A percentile compares a stretch with the other conserved stretches of the same genome.
These are phyloP conservation scores for Cromileptes altivelis DNA, from an alignment of 2,113 vertebrate genomes.

Conservation along the genomic window DNA sequence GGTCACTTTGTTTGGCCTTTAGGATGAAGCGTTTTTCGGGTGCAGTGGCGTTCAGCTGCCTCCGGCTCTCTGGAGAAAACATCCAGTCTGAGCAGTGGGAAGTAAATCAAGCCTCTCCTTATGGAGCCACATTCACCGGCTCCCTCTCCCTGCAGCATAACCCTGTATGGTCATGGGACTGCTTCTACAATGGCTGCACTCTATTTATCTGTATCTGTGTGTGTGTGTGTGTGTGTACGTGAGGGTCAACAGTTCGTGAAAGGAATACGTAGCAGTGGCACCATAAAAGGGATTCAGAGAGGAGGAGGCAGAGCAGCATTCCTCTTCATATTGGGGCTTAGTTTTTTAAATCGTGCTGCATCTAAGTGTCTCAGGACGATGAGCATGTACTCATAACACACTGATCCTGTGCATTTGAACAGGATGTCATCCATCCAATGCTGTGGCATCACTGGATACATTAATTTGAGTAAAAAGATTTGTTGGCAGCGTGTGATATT, in stretches of 20 bases:
- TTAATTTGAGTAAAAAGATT: not conserved
- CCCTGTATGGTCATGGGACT: constrained; percentile 84
- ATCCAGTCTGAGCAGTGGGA: constrained; percentile 7
- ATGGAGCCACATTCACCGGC: constrained; percentile 33
- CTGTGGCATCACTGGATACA: not conserved
- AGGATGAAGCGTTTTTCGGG: not conserved
- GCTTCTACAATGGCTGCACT: constrained; percentile 51
- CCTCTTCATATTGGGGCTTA: constrained; percentile 57
- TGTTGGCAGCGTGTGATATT: not conserved
- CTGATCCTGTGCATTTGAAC: not conserved
- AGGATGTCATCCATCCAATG: too few species aligned
- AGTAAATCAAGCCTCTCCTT: constrained; percentile 37
- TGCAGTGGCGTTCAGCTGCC: not conserved
- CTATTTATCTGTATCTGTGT: constrained; percentile 54
- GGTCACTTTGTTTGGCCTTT: not conserved
- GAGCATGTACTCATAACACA: not conserved
- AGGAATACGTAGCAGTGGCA: constrained; percentile 55
- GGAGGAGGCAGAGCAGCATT: constrained; percentile 57
- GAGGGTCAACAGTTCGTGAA: constrained; percentile 9
- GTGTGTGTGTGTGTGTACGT: constrained; percentile 1
- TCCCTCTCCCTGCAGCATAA: constrained; percentile 41
- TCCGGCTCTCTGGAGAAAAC: constrained; percentile 21
- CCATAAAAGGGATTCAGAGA: constrained; percentile 77
- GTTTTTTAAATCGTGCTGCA: constrained; percentile 4
- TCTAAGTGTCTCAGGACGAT: not conserved